These are phyloP conservation scores for Campoplex capitator DNA, from an alignment of 2,888 invertebrate species.

Conservation along the genomic window DNA sequence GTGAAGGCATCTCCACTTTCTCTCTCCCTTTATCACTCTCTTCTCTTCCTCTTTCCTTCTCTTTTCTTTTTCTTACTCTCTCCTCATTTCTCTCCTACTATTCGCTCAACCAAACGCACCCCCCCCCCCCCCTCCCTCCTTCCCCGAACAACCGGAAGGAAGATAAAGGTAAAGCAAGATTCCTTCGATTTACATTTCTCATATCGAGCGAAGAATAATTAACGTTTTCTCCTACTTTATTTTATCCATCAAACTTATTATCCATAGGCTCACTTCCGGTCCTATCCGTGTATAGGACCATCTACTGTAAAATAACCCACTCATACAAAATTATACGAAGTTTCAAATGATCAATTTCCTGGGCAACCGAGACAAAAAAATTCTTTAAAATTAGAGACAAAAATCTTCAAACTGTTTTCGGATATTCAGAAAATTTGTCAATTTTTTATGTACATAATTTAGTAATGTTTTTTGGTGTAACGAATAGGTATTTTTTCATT, in stretches of 20 bases:
- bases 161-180: conserved; percentile 27
- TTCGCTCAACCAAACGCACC: conserved; percentile 9
- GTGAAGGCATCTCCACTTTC: conserved; percentile 61
- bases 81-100: not conserved
- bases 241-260: conserved; percentile 50
- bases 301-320: not conserved
- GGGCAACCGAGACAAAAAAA: no score
- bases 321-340: conserved; percentile 9
- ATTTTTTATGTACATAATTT: no score
- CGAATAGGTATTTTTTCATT: no score
- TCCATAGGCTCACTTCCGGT: not conserved
- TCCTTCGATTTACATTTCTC: conserved; percentile 61
- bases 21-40: not conserved
- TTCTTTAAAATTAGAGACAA: no score
- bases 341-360: not conserved
- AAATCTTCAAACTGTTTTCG: no score
- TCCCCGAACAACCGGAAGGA: conserved; percentile 8
- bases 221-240: conserved; percentile 14
- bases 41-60: not conserved
- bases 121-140: not conserved
- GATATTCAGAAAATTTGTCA: no score
- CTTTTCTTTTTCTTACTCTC: conserved; percentile 1
- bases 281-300: not conserved
- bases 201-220: conserved; percentile 44
- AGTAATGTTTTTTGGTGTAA: no score